phyloP scores from a whole-genome alignment of 2,113 vertebrate species.

The Periophthalmus modestus region DNA sequence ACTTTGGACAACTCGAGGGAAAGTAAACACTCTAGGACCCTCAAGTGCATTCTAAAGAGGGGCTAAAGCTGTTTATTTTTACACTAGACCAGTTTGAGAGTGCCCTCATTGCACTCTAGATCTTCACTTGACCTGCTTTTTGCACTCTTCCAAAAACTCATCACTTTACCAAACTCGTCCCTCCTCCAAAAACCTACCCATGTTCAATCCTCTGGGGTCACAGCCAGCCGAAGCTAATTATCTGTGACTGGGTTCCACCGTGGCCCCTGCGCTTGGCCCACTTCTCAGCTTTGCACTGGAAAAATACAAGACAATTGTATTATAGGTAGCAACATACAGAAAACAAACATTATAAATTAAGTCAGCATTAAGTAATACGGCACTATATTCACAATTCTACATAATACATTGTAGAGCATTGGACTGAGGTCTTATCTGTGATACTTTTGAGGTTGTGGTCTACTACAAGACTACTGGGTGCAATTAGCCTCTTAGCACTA shows the following conservation, averaged over 20 bases:
- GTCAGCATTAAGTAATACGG: not conserved
- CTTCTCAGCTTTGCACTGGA: conserved; percentile 6
- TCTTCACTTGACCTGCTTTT: conserved; percentile 28
- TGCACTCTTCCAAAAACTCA: conserved; percentile 8
- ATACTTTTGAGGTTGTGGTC: too few species aligned
- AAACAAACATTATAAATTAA: not conserved
- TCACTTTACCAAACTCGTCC: not conserved
- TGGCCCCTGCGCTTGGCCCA: conserved; percentile 27
- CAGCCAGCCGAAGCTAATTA: conserved; percentile 48
- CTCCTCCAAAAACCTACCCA: conserved; percentile 7
- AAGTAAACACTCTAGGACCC: conserved; percentile 55
- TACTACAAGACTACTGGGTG: too few species aligned
- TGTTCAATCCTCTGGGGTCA: conserved; percentile 10
- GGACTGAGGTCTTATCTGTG: not conserved
- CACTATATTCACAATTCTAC: not conserved
- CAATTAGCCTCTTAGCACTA: too few species aligned
- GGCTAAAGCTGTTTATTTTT: conserved; percentile 54
- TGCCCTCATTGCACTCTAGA: conserved; percentile 22
- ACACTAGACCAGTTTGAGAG: conserved; percentile 40
- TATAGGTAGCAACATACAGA: not conserved
- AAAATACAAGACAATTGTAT: not conserved
- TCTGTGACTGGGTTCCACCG: conserved; percentile 34
- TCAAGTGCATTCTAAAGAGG: conserved; percentile 49
- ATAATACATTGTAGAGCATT: not conserved
- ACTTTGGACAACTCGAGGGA: conserved; percentile 56